phyloP scores from a whole-genome alignment of 2,797 vertebrate species.

The Syncerus caffer region DNA sequence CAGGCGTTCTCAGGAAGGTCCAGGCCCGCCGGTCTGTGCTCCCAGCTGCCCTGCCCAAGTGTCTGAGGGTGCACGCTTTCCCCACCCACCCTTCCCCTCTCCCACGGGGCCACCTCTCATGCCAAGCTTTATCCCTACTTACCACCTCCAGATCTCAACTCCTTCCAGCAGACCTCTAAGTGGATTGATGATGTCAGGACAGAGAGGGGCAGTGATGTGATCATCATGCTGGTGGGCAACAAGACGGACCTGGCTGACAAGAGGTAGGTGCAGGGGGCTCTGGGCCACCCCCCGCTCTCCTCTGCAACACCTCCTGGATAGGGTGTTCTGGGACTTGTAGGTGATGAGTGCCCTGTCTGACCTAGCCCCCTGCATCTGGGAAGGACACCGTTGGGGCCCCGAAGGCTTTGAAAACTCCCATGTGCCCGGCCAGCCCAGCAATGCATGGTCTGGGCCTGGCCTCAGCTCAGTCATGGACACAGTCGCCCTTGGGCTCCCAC shows the following conservation, averaged over 20 bases:
- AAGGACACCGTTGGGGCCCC: background rate
- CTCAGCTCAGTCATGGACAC: background rate
- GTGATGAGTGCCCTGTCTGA: background rate
- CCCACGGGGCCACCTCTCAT: background rate
- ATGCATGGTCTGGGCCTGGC: background rate
- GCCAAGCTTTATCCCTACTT: background rate
- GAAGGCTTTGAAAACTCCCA: background rate
- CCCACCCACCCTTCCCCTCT: background rate
- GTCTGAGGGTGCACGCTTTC: fast-evolving
- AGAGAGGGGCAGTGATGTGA: slow-evolving; percentile 94
- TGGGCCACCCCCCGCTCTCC: fast-evolving
- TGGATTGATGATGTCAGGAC: slow-evolving; percentile 95
- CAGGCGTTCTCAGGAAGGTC: background rate
- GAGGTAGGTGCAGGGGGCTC: slow-evolving; percentile 80
- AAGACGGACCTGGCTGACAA: slow-evolving; percentile 94
- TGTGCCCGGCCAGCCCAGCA: background rate
- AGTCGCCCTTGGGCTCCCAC: background rate
- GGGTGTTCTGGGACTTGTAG: background rate
- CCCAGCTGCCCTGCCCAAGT: fast-evolving
- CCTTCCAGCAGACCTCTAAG: slow-evolving; percentile 94
- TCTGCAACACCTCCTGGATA: background rate
- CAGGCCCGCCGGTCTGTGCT: background rate
- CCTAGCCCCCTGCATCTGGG: background rate
- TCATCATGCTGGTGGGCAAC: slow-evolving; percentile 95
- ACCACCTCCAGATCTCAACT: slow-evolving; percentile 88